These are phyloP conservation scores for Pandemis heparana DNA, from an alignment of 2,888 invertebrate species.

Conservation along the genomic window DNA sequence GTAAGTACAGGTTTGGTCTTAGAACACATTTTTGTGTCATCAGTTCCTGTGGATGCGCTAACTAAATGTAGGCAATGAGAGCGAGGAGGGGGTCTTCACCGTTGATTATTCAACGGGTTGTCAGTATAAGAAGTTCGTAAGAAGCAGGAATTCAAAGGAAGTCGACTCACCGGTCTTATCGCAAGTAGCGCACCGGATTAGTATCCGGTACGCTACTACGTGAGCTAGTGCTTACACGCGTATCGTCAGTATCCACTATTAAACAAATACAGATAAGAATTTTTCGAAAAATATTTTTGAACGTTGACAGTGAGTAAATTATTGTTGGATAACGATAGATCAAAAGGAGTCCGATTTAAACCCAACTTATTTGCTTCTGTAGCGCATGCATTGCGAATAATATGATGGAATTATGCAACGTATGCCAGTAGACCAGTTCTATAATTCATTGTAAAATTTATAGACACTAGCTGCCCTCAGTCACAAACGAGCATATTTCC, in stretches of 20 bases:
- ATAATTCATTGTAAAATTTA: conserved; percentile 82
- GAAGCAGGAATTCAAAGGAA: conserved; percentile 41
- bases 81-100: conserved; percentile 21
- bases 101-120: conserved; percentile 38
- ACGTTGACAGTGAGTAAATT: not conserved
- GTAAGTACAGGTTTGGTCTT: not conserved
- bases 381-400: conserved; percentile 50
- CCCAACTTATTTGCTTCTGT: conserved; percentile 37
- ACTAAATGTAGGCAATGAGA: conserved; percentile 6
- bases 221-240: not conserved
- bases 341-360: not conserved
- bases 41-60: not conserved
- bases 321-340: conserved; percentile 1
- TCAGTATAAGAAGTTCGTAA: conserved; percentile 35
- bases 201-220: not conserved
- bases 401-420: conserved; percentile 79
- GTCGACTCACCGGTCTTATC: conserved; percentile 37
- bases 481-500: conserved; percentile 83
- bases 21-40: not conserved
- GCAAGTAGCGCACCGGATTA: conserved; percentile 37
- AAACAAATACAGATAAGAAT: not conserved
- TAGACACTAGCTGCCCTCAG: conserved; percentile 68
- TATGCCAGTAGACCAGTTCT: conserved; percentile 63
- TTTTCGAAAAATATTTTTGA: not conserved
- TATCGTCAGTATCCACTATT: conserved; percentile 2